phyloP scores from a whole-genome alignment of 2,888 invertebrate species.

The Linnaemya vulpina region DNA sequence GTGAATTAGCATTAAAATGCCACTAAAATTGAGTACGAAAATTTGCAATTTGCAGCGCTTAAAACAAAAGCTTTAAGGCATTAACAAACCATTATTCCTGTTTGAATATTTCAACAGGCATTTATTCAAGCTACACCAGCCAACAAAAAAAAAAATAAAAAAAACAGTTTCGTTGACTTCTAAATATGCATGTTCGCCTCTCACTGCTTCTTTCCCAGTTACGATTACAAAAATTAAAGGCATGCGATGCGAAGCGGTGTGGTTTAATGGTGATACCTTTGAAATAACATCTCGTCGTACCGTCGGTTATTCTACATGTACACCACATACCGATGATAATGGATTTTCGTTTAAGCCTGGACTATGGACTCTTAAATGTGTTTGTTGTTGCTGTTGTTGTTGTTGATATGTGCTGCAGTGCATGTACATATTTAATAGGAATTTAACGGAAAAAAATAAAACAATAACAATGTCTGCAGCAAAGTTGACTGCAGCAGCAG shows the following conservation, averaged over 20 bases:
- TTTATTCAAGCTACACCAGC: conserved; percentile 25
- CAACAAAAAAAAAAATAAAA: conserved; percentile 1
- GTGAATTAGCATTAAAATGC: conserved; percentile 64
- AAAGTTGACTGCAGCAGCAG: background rate
- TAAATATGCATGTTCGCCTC: background rate
- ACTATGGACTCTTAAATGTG: conserved; percentile 41
- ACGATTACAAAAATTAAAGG: background rate
- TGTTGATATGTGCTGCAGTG: background rate
- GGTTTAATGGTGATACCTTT: conserved; percentile 29
- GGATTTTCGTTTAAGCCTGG: conserved; percentile 53
- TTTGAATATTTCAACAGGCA: conserved; percentile 61
- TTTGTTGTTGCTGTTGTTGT: background rate
- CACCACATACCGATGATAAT: conserved; percentile 57
- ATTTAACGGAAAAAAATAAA: conserved; percentile 22
- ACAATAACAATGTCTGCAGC: conserved; percentile 27
- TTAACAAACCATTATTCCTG: conserved; percentile 67
- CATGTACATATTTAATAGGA: conserved; percentile 9
- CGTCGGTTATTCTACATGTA: conserved; percentile 25
- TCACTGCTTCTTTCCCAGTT: background rate
- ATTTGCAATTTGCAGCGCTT: conserved; percentile 66
- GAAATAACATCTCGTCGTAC: conserved; percentile 20
- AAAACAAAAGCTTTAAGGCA: conserved; percentile 64
- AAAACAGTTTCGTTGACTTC: background rate
- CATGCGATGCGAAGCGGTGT: background rate
- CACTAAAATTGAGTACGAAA: conserved; percentile 65